Evolutionary conservation across 2,797 vertebrate species (phyloP).

Genomic region (Phalloptychus januarius): DNA sequence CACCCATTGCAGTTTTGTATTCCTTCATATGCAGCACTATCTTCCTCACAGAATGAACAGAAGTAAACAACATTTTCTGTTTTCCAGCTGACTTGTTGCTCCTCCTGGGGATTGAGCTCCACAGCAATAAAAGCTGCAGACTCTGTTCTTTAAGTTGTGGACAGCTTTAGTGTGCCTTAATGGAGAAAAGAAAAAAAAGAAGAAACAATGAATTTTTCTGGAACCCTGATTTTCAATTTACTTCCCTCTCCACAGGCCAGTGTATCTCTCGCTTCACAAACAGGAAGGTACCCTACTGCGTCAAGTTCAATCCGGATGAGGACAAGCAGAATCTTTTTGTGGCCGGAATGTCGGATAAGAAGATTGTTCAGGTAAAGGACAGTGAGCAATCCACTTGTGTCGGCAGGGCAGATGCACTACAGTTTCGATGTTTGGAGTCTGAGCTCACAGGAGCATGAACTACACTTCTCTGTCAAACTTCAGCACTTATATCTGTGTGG

Average conservation of each 20-base stretch:
- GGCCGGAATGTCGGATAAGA: slow-evolving; percentile 99
- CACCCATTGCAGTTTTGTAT: not conserved
- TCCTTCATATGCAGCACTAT: slow-evolving; percentile 6
- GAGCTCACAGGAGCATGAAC: slow-evolving; percentile 43
- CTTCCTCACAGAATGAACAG: slow-evolving; percentile 16
- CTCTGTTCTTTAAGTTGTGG: slow-evolving; percentile 20
- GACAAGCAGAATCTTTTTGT: slow-evolving; percentile 98
- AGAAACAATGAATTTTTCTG: slow-evolving; percentile 42
- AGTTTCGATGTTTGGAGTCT: slow-evolving; percentile 27
- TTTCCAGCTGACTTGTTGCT: slow-evolving; percentile 16
- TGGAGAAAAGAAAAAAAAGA: slow-evolving; percentile 20
- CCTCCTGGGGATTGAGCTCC: slow-evolving; percentile 14
- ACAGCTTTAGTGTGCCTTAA: slow-evolving; percentile 19
- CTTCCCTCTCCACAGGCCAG: slow-evolving; percentile 81
- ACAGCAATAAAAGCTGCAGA: slow-evolving; percentile 21
- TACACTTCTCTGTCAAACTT: slow-evolving; percentile 30
- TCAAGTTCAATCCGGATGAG: slow-evolving; percentile 98
- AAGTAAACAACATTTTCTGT: slow-evolving; percentile 10
- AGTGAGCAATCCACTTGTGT: slow-evolving; percentile 5
- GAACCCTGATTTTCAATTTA: slow-evolving; percentile 41
- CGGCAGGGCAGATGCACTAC: slow-evolving; percentile 28
- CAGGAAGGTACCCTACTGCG: slow-evolving; percentile 96
- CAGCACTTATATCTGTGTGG: slow-evolving; percentile 13
- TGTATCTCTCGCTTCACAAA: slow-evolving; percentile 97
- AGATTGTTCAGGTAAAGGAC: slow-evolving; percentile 92